Percentiles rank a stretch among this genome's conserved stretches.
Evolutionary conservation across 1,140 invertebrate genomes (phyloP).

Genomic region (Dermatophagoides farinae): DNA sequence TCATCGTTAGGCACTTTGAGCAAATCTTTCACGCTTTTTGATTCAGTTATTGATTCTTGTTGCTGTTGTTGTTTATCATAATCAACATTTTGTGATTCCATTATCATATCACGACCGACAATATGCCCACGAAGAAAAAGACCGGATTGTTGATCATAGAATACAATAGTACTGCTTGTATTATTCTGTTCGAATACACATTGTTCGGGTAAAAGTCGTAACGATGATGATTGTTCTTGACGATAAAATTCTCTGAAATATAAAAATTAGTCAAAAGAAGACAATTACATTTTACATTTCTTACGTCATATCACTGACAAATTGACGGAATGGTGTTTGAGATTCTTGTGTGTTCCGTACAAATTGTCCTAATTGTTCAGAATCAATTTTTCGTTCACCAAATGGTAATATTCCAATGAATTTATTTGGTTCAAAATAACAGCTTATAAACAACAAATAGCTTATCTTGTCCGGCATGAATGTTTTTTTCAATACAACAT

Average conservation of each 20-base stretch:
- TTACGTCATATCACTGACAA: slow-evolving; percentile 7
- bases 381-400: slow-evolving; percentile 5
- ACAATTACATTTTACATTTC: neutral
- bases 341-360: too few relatives aligned
- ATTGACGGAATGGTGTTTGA: neutral
- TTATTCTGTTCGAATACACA: neutral
- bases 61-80: neutral
- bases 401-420: slow-evolving; percentile 6
- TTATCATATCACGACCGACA: neutral
- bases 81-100: neutral
- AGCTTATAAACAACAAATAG: neutral
- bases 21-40: neutral
- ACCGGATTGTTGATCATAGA: neutral
- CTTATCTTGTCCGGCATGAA: neutral
- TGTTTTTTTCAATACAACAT: slow-evolving; percentile 2
- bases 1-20: neutral
- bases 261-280: neutral
- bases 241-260: neutral
- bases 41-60: neutral
- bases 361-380: neutral
- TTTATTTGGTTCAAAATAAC: neutral
- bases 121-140: neutral
- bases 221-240: neutral
- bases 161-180: neutral
- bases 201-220: too few relatives aligned